Evolutionary conservation across 2,113 vertebrate species (phyloP), one percentile per base, ranked within the genome.

Genomic region (Channa maculata): DNA sequence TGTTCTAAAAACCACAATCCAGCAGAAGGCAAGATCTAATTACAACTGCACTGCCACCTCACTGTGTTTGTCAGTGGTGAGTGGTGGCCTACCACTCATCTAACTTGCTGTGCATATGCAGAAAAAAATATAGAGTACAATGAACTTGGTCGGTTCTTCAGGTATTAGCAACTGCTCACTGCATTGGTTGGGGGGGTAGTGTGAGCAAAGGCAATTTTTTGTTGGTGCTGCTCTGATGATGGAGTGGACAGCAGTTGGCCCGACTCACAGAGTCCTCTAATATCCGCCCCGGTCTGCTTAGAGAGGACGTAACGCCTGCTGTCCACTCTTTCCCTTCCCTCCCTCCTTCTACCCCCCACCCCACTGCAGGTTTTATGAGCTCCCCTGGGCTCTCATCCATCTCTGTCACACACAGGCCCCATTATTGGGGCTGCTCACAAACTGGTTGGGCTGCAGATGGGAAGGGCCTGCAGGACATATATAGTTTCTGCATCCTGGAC

Each of bases 381-480:
- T 94, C 94, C 94, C 92, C 83, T 94, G 94, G 93, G 92, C 92
- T 93, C 92, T 89, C 90, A 94, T 94, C 94, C 93, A 94, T 94
- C 94, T 94, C 88, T 94, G 93, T 94, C 94, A 93, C 92, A 93
- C 92, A 94, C 92, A 92, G 90, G 91, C 89, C 91, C 92, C 92
- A 93, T 94, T 94, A 94, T 92, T 93, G 92, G 87, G 88, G 85
- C 91, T 86, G 88, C 88, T 92, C 85, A 86, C 82, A 88, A 90
- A 93, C 90, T 88, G 91, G 89, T 89, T 61, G 79, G 85, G 85
- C 90, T 87, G 90, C 93, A 92, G 93, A 93, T 93, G 94, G 89
- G 90, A 91, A 92, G 86, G 90, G 83, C 90, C 90, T 92, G 88
- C 88, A 93, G 90, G 91, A 94, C 87, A 90, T 91, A 83, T 89